phyloP scores from a whole-genome alignment of 2,888 invertebrate genomes.

The Ctena decussata region DNA sequence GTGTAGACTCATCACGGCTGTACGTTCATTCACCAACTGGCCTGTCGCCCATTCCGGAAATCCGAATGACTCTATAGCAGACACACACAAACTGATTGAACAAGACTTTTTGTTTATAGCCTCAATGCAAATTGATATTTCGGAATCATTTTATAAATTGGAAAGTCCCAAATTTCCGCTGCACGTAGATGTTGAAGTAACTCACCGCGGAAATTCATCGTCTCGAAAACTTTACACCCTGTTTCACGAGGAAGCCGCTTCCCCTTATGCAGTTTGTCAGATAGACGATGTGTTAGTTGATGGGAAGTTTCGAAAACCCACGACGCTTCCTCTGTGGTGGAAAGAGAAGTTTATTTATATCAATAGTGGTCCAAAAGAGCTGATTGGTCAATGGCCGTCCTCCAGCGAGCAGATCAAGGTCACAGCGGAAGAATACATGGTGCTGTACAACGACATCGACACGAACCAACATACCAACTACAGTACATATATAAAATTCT shows the following conservation, averaged over 20 bases:
- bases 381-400: not conserved
- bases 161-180: not conserved
- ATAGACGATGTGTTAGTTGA: not conserved
- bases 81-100: not conserved
- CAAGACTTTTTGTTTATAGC: not conserved
- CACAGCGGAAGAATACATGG: conserved; percentile 8
- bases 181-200: not conserved
- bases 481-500: conserved; percentile 37
- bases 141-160: not conserved
- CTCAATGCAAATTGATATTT: not conserved
- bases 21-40: conserved; percentile 36
- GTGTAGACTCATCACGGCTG: conserved; percentile 34
- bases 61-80: not conserved
- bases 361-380: not conserved
- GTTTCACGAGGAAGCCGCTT: not conserved
- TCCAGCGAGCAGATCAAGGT: not conserved
- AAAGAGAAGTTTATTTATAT: not conserved
- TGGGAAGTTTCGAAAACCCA: not conserved
- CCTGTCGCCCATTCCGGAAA: conserved; percentile 6
- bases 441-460: conserved; percentile 43
- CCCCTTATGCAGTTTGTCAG: not conserved
- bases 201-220: not conserved
- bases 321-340: not conserved
- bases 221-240: not conserved
- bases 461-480: conserved; percentile 42